Percentiles rank a stretch among this genome's conserved stretches.
Conservation (phyloP, 2,113 vertebrate genomes). For the Sylvilagus bachmani region DNA sequence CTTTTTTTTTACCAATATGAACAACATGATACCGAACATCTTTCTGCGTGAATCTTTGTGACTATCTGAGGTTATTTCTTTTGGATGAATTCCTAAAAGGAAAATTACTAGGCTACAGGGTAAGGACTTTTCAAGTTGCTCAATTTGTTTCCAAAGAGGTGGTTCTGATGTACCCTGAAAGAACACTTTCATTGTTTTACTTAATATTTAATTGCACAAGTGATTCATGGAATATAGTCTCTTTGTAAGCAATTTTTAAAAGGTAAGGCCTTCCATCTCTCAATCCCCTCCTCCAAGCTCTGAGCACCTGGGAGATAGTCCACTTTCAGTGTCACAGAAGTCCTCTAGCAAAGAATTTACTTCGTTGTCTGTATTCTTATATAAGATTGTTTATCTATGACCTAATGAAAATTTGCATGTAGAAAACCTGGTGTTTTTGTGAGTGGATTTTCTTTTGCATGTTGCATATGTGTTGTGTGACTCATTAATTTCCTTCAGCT, state of each 20-base stretch:
- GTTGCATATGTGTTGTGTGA: background rate
- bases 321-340: background rate
- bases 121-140: constrained; percentile 33
- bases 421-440: background rate
- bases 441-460: background rate
- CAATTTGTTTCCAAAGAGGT: constrained; percentile 43
- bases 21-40: constrained; percentile 46
- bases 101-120: constrained; percentile 51
- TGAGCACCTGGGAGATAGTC: background rate
- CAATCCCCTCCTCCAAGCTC: background rate
- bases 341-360: background rate
- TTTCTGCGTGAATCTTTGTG: background rate
- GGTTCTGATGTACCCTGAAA: background rate
- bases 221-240: background rate
- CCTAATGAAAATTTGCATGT: background rate
- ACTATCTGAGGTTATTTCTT: constrained; percentile 35
- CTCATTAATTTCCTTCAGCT: background rate
- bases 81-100: constrained; percentile 34
- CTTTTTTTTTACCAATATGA: background rate
- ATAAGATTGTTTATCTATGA: background rate
- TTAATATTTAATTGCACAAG: constrained; percentile 30
- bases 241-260: background rate
- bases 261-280: background rate
- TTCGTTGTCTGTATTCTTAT: background rate
- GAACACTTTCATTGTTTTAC: constrained; percentile 2